phyloP scores from a whole-genome alignment of 2,888 invertebrate genomes.

The Ophraella communa region DNA sequence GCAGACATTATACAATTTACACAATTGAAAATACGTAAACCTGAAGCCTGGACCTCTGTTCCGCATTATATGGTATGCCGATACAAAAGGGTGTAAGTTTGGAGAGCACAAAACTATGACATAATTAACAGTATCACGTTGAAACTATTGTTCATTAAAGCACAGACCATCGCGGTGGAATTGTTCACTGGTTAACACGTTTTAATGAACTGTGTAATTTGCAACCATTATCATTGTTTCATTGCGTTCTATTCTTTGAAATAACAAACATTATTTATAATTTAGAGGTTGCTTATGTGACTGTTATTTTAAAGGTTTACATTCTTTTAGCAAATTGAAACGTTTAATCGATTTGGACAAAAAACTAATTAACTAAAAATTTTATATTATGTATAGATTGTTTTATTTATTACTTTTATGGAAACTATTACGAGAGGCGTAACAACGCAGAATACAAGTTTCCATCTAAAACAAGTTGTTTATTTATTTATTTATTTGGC shows the following conservation, averaged over 20 bases:
- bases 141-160: slow-evolving; percentile 24
- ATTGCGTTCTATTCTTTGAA: slow-evolving; percentile 9
- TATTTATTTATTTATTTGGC: no score
- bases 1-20: not conserved
- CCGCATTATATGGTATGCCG: not conserved
- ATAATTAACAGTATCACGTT: slow-evolving; percentile 24
- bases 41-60: not conserved
- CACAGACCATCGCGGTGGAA: slow-evolving; percentile 11
- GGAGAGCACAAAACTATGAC: slow-evolving; percentile 9
- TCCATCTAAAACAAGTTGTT: no score
- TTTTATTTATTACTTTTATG: no score
- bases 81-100: slow-evolving; percentile 1
- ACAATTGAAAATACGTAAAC: not conserved
- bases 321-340: not conserved
- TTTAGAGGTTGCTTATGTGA: not conserved
- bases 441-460: no score
- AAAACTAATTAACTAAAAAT: no score
- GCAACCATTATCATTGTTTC: slow-evolving; percentile 4
- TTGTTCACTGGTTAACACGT: slow-evolving; percentile 23
- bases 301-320: not conserved
- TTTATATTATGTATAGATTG: no score
- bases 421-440: no score
- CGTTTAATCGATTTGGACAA: no score
- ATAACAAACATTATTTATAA: not conserved
- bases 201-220: slow-evolving; percentile 23